These are phyloP conservation scores for Noctua janthina DNA, from an alignment of 2,888 invertebrate genomes.

Conservation along the genomic window DNA sequence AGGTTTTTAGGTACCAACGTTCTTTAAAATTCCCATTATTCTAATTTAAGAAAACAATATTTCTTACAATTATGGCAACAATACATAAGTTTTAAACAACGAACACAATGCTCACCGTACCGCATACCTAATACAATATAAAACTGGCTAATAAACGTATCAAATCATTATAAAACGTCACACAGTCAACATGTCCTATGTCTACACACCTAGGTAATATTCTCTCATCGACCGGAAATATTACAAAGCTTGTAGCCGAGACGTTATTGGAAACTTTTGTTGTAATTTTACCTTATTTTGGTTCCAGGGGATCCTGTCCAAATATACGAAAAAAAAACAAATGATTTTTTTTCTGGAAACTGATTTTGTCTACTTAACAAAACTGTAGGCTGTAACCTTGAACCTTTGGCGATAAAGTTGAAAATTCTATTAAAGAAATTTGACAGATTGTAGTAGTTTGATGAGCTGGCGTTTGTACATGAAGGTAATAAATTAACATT, in stretches of 20 bases:
- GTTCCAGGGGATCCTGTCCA: background rate
- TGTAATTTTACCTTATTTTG: background rate
- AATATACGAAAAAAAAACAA: background rate
- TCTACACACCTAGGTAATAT: conserved; percentile 78
- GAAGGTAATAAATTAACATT: background rate
- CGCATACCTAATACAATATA: conserved; percentile 70
- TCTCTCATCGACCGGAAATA: conserved; percentile 80
- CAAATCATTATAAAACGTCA: conserved; percentile 77
- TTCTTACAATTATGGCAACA: background rate
- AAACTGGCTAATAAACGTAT: conserved; percentile 76
- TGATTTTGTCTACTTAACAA: background rate
- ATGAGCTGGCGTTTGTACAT: no score
- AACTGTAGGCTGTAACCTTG: background rate
- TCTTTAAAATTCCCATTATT: background rate
- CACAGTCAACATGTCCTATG: conserved; percentile 75
- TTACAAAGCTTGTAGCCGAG: conserved; percentile 65
- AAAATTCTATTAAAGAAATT: no score
- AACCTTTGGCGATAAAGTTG: no score
- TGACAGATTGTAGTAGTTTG: no score
- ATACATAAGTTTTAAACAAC: background rate
- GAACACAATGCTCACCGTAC: conserved; percentile 56
- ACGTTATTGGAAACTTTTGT: conserved; percentile 43
- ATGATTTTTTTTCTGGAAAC: background rate
- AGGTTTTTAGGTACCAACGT: background rate
- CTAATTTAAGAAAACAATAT: background rate